Percentiles rank a stretch among this genome's conserved stretches.
These are phyloP conservation scores for Xestobium rufovillosum DNA, from an alignment of 2,888 invertebrate species.

Conservation along the genomic window DNA sequence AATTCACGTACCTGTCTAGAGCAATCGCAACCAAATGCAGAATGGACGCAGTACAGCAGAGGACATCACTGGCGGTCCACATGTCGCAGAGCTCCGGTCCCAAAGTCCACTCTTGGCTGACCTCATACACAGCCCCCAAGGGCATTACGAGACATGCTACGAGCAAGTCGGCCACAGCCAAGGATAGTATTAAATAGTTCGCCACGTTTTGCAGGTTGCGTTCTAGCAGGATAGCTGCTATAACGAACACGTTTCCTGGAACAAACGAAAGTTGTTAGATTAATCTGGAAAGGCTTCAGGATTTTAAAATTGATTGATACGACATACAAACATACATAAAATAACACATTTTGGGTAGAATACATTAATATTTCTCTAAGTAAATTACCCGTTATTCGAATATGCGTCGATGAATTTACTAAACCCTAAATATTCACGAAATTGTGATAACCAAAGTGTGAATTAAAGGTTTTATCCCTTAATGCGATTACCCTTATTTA, in stretches of 20 bases:
- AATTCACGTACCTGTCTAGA: slow-evolving; percentile 59
- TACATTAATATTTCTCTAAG: no score
- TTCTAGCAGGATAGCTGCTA: slow-evolving; percentile 84
- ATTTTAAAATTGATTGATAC: no score
- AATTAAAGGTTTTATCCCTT: no score
- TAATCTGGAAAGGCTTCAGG: no score
- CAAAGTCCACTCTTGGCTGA: slow-evolving; percentile 71
- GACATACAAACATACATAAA: no score
- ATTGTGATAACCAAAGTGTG: no score
- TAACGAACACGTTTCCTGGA: slow-evolving; percentile 89
- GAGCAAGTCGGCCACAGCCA: slow-evolving; percentile 86
- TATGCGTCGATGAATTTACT: no score
- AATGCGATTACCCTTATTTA: no score
- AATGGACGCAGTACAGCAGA: slow-evolving; percentile 82
- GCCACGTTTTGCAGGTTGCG: slow-evolving; percentile 80
- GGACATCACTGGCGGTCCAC: slow-evolving; percentile 89
- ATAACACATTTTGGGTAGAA: no score
- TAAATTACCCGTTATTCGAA: no score
- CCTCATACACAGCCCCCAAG: slow-evolving; percentile 67
- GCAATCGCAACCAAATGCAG: slow-evolving; percentile 76
- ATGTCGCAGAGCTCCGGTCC: slow-evolving; percentile 86
- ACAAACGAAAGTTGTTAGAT: slow-evolving; percentile 25
- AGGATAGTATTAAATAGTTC: slow-evolving; percentile 81
- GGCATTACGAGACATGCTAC: slow-evolving; percentile 81
- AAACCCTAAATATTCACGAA: no score